Evolutionary conservation across 2,888 invertebrate species (phyloP), one percentile per base, ranked within the genome.

Genomic region (Chaitophorus viminalis): DNA sequence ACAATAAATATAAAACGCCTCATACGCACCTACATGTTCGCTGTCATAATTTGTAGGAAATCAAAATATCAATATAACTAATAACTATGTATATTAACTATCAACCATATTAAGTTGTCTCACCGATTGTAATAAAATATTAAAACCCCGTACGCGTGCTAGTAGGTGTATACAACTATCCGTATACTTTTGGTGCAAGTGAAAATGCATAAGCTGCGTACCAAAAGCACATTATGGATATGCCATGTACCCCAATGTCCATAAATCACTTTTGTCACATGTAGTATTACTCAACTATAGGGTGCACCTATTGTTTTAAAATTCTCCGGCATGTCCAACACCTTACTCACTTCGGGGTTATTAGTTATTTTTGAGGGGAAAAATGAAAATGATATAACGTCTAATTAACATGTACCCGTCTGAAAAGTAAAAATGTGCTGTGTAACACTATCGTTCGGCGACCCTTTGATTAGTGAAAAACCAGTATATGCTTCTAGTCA

Each of bases 191-290:
- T 25, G 60, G 60, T 60, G 25, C 33, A 39, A 76, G 60, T 21
- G 33, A 83, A n/a, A 83, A 83, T 31, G 31, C 52, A 68, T 46
- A 68, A 68, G 68, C 46, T 46, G 84, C 68, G 84, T 46, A 84
- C 84, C 76, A 68, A 68, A 77, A 87, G 60, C 65, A 74, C 87
- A 60, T 87, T 87, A 87, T 87, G 87, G 87, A 87, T 65, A 81
- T 87, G 87, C 33, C 74, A 46, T 87, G 87, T 87, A 74, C 68
- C 39, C 46, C 21, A 14, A 21, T 75, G 74, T 79, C 65, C 79
- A 87, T 87, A 87, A 87, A 87, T 87, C 87, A 87, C 60, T 87
- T 81, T 79, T 87, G 87, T 81, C 87, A 87, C 74, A 60, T 60
- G 5, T 9, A 79, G 74, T 74, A 60, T 81, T 36, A 74, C 86